Evolutionary conservation across 2,113 vertebrate genomes (phyloP).

Genomic region (Rhinogobius similis): DNA sequence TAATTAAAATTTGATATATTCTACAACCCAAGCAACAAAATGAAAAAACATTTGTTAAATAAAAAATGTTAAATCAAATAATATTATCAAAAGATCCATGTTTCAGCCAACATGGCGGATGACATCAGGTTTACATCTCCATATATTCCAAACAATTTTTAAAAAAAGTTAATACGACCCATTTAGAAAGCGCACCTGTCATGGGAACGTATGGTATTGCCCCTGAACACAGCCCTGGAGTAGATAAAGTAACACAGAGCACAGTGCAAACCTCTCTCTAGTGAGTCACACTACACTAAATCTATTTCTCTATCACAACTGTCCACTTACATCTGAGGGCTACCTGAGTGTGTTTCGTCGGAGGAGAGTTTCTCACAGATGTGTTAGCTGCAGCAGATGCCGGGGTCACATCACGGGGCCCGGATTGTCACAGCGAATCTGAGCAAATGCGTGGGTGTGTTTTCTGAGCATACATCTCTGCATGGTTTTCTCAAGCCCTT

Average conservation of each 20-base stretch:
- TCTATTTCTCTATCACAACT: conserved; percentile 12
- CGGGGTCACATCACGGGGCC: conserved; percentile 63
- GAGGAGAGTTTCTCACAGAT: conserved; percentile 60
- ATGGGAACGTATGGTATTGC: not conserved
- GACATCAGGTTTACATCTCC: too few species aligned
- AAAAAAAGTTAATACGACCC: not conserved
- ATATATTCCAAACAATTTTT: too few species aligned
- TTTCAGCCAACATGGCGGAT: too few species aligned
- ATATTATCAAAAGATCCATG: too few species aligned
- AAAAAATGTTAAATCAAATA: too few species aligned
- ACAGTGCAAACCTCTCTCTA: conserved; percentile 84
- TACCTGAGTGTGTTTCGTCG: conserved; percentile 36
- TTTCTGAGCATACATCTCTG: conserved; percentile 33
- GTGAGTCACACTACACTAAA: conserved; percentile 73
- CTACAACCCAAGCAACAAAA: too few species aligned
- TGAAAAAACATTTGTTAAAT: too few species aligned
- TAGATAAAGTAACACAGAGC: not conserved
- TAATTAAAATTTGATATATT: not conserved
- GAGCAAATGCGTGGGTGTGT: conserved; percentile 48
- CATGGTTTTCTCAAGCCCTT: conserved; percentile 29
- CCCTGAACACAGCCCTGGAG: not conserved
- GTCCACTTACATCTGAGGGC: conserved; percentile 52
- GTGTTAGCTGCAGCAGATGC: conserved; percentile 68
- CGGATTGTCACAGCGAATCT: conserved; percentile 63
- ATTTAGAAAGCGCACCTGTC: not conserved